phyloP scores from a whole-genome alignment of 1,140 invertebrate species.

The Nomia melanderi region DNA sequence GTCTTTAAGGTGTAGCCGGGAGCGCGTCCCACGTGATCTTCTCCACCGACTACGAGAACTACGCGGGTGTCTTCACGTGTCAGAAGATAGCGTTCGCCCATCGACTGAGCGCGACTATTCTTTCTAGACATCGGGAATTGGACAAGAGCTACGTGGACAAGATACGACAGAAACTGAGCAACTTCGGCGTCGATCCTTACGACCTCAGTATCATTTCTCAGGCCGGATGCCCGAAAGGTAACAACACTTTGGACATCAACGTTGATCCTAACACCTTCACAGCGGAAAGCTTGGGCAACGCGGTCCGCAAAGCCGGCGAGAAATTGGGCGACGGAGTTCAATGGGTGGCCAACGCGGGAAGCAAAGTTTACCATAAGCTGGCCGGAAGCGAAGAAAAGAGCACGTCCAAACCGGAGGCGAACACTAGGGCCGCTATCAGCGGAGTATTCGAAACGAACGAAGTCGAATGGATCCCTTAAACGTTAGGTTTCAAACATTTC shows the following conservation, averaged over 20 bases:
- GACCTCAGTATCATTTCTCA: conserved; percentile 89
- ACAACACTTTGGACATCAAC: conserved; percentile 86
- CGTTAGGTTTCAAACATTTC: background rate
- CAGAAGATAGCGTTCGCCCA: conserved; percentile 88
- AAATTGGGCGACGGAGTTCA: conserved; percentile 86
- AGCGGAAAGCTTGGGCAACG: conserved; percentile 85
- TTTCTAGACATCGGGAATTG: conserved; percentile 86
- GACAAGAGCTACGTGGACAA: conserved; percentile 86
- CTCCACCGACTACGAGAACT: conserved; percentile 88
- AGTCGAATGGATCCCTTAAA: conserved; percentile 78
- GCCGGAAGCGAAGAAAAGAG: conserved; percentile 66
- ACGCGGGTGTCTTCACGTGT: conserved; percentile 90
- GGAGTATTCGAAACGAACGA: conserved; percentile 75
- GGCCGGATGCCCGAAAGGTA: conserved; percentile 83
- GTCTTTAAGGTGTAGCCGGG: conserved; percentile 85
- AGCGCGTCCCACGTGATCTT: conserved; percentile 88
- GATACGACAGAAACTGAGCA: conserved; percentile 83
- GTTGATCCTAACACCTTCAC: conserved; percentile 89
- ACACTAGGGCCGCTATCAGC: conserved; percentile 12
- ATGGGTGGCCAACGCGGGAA: conserved; percentile 81
- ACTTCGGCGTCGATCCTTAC: conserved; percentile 86
- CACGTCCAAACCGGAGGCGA: conserved; percentile 22
- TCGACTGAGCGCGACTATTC: conserved; percentile 88
- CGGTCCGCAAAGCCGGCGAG: conserved; percentile 86
- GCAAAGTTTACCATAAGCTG: conserved; percentile 82